Conservation (phyloP, 2,113 vertebrate genomes). For the Labrus mixtus region DNA sequence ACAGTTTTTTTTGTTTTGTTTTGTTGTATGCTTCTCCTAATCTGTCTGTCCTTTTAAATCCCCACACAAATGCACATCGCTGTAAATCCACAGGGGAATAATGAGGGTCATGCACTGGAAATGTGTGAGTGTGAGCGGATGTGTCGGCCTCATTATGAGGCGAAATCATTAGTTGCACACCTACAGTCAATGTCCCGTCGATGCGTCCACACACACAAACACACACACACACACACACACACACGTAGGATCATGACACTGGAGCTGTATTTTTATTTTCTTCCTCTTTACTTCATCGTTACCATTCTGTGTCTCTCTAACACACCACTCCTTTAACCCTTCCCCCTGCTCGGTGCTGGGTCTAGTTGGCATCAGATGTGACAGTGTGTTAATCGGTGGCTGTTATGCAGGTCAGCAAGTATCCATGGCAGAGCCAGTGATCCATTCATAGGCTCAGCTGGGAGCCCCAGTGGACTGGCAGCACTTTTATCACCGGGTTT, state of each 20-base stretch:
- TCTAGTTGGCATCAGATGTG: slow-evolving; percentile 65
- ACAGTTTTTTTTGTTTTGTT: not conserved
- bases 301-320: slow-evolving; percentile 1
- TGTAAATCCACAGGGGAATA: slow-evolving; percentile 35
- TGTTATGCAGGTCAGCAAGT: slow-evolving; percentile 60
- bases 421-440: slow-evolving; percentile 41
- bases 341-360: slow-evolving; percentile 3
- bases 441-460: slow-evolving; percentile 48
- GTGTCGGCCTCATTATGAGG: slow-evolving; percentile 30
- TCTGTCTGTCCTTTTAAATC: slow-evolving; percentile 13
- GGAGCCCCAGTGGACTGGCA: slow-evolving; percentile 35
- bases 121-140: slow-evolving; percentile 27
- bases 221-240: not conserved
- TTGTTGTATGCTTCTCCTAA: slow-evolving; percentile 11
- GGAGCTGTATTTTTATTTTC: not conserved
- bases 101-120: slow-evolving; percentile 41
- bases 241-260: not conserved
- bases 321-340: too few relatives aligned
- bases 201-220: slow-evolving; percentile 2
- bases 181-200: slow-evolving; percentile 35
- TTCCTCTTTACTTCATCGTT: not conserved
- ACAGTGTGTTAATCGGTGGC: slow-evolving; percentile 63
- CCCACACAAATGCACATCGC: slow-evolving; percentile 27
- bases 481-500: slow-evolving; percentile 43
- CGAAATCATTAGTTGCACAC: slow-evolving; percentile 47